Evolutionary conservation across 2,888 invertebrate species (phyloP).

Genomic region (Hipparchia semele): DNA sequence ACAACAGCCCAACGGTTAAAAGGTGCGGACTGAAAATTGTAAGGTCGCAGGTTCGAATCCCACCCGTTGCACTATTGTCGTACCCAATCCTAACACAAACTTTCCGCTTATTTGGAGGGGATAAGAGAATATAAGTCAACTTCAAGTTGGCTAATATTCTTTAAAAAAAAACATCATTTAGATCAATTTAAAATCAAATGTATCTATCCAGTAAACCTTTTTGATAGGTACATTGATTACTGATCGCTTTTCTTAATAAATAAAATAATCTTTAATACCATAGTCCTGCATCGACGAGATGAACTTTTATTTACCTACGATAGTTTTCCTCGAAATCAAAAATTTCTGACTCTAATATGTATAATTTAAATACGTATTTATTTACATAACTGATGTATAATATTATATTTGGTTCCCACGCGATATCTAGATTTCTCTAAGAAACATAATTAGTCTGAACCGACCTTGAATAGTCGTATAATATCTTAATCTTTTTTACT

Average conservation of each 20-base stretch:
- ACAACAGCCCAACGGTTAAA: no score
- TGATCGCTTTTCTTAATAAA: not conserved
- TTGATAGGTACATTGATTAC: not conserved
- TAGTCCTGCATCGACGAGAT: no score
- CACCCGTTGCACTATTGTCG: no score
- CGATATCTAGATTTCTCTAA: slow-evolving; percentile 18
- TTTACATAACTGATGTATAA: not conserved
- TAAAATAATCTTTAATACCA: not conserved
- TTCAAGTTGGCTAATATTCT: no score
- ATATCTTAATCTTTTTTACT: slow-evolving; percentile 12
- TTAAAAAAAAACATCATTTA: no score
- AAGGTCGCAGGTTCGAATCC: no score
- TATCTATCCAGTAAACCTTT: not conserved
- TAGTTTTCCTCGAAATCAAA: not conserved
- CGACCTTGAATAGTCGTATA: slow-evolving; percentile 11
- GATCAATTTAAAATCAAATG: not conserved
- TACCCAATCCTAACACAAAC: no score
- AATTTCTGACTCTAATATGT: not conserved
- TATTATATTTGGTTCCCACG: slow-evolving; percentile 19
- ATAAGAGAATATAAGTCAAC: no score
- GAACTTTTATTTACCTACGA: no score
- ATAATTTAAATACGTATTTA: not conserved
- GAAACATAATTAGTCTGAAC: not conserved
- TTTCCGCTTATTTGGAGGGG: no score
- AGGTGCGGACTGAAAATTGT: no score